phyloP scores from a whole-genome alignment of 2,888 invertebrate species.

The Abrostola triplasia region DNA sequence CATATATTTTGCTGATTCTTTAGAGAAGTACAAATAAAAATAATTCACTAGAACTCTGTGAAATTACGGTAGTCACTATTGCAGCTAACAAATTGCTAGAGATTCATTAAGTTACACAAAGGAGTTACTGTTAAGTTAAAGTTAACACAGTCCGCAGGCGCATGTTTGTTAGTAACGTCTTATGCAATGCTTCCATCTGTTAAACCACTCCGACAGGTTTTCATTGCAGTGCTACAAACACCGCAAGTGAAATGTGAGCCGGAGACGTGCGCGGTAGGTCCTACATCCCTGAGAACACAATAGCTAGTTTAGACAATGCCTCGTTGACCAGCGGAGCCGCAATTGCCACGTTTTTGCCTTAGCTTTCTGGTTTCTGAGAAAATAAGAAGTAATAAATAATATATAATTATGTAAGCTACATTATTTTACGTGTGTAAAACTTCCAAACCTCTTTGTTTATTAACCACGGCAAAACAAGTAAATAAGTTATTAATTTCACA shows the following conservation, averaged over 20 bases:
- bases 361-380: not conserved
- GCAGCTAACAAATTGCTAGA: not conserved
- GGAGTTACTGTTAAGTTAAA: slow-evolving; percentile 35
- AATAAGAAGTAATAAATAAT: too few relatives aligned
- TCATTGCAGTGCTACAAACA: slow-evolving; percentile 35
- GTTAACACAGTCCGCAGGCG: slow-evolving; percentile 22
- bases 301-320: slow-evolving; percentile 34
- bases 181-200: slow-evolving; percentile 51
- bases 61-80: not conserved
- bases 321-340: slow-evolving; percentile 15
- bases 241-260: slow-evolving; percentile 51
- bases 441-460: too few relatives aligned
- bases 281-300: slow-evolving; percentile 16
- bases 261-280: slow-evolving; percentile 20
- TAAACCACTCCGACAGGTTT: slow-evolving; percentile 54
- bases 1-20: too few relatives aligned
- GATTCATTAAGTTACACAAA: not conserved
- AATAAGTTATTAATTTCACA: too few relatives aligned
- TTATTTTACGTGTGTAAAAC: too few relatives aligned
- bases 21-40: not conserved
- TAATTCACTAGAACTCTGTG: not conserved
- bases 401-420: too few relatives aligned
- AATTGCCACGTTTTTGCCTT: not conserved
- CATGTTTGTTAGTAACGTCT: slow-evolving; percentile 42
- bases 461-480: too few relatives aligned